Conservation (phyloP, 2,888 invertebrate genomes). For the Diaphora mendica region DNA sequence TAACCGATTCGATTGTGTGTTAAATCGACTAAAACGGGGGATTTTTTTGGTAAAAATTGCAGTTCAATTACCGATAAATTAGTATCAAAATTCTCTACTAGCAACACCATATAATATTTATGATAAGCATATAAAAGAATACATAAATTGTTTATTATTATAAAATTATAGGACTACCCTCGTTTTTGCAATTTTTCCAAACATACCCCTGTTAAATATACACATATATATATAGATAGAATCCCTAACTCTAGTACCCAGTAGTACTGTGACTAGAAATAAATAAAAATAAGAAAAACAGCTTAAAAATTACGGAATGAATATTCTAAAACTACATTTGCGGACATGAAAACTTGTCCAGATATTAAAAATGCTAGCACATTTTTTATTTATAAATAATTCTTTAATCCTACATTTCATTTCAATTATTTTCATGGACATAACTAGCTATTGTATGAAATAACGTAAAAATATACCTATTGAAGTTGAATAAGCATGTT, state of each 20-base stretch:
- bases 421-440: conserved; percentile 16
- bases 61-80: conserved; percentile 13
- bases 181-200: conserved; percentile 21
- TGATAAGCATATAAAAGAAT: conserved; percentile 17
- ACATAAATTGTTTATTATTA: conserved; percentile 1
- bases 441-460: background rate
- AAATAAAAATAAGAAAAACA: conserved; percentile 56
- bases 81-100: conserved; percentile 17
- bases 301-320: conserved; percentile 58
- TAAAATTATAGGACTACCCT: conserved; percentile 8
- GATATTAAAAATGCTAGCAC: conserved; percentile 30
- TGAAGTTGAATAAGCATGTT: background rate
- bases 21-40: conserved; percentile 23
- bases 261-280: conserved; percentile 81
- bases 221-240: conserved; percentile 12
- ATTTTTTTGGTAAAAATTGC: conserved; percentile 27
- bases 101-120: conserved; percentile 19
- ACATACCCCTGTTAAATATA: conserved; percentile 22
- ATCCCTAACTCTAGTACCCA: conserved; percentile 70
- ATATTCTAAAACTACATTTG: conserved; percentile 52
- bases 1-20: conserved; percentile 45
- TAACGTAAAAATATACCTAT: background rate
- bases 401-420: conserved; percentile 11
- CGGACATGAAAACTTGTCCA: conserved; percentile 58
- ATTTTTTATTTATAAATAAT: conserved; percentile 18